Evolutionary conservation across 2,113 vertebrate genomes (phyloP).

Genomic region (Centropus unirufus): DNA sequence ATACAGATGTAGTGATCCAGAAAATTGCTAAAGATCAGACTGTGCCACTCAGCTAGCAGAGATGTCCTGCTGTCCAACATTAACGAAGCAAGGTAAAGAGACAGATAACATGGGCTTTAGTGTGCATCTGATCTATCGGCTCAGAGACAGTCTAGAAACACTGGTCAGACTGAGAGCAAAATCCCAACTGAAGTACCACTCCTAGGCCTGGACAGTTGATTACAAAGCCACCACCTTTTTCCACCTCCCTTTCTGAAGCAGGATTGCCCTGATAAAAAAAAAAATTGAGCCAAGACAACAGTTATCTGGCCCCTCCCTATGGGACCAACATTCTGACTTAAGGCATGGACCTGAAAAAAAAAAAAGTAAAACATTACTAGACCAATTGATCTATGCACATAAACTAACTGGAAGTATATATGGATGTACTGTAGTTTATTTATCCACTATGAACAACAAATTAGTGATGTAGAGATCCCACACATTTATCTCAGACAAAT

Average conservation of each 20-base stretch:
- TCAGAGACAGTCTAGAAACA: background rate
- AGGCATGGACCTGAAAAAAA: background rate
- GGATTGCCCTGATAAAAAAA: background rate
- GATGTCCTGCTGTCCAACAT: accelerated
- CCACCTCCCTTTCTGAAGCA: background rate
- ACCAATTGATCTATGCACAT: background rate
- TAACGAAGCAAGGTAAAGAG: accelerated
- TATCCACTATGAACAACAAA: background rate
- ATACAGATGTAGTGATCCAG: background rate
- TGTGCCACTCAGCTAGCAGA: background rate
- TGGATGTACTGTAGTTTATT: background rate
- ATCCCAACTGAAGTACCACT: background rate
- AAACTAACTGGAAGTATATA: background rate
- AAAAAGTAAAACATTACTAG: background rate
- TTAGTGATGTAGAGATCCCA: background rate
- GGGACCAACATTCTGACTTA: background rate
- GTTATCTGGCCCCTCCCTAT: background rate
- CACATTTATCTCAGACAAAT: accelerated
- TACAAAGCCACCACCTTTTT: background rate
- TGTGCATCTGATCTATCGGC: too few relatives aligned
- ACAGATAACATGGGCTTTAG: accelerated
- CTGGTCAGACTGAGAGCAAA: background rate
- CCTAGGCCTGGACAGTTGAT: accelerated
- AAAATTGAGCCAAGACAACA: accelerated
- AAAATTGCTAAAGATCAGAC: background rate